Base-by-base conservation (phyloP, 2,888 invertebrate genomes). In the Junonia oenone region DNA sequence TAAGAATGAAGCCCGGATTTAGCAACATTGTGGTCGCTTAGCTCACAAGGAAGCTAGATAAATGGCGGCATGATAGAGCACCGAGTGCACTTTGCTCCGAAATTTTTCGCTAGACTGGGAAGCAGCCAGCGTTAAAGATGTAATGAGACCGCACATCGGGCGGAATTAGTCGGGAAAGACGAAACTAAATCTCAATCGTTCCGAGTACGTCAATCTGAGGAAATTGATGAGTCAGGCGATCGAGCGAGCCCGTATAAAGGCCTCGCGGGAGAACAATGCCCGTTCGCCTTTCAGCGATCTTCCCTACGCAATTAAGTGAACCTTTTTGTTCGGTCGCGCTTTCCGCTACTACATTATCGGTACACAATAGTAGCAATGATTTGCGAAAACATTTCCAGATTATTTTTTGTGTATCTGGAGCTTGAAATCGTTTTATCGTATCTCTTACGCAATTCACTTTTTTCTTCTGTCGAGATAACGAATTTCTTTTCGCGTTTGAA, bases 301-400 rank as follows among this genome's bases (percentile, higher is more conserved):
- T 79, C 84, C 86, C 81, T 69, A 73, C 69, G 81, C 88, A 88
- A 90, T 90, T 90, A 88, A 85, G 83, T 80, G 83, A 79, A 75
- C 78, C 84, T 90, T 88, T 90, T 84, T 87, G 86, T 81, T 79
- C 72, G 70, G 67, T 66, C 71, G 67, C 77, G 77, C 72, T 81
- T 79, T 78, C 74, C 77, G 73, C 78, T 75, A 84, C 83, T 86
- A 82, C 81, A 87, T 89, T 88, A 88, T 84, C 77, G 75, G 75
- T 68, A 76, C 78, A 89, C 89, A 90, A 90, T 84, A 80, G 80
- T 73, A 67, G 75, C 74, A 75, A 83, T 90, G 89, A 90, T 81
- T 90, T 88, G 89, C 89, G 82, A 79, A 83, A 87, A 83, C 73
- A 70, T 69, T 73, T 69, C 60, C 71, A 76, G 81, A 85, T 84